phyloP scores from a whole-genome alignment of 2,888 invertebrate genomes.

The Yponomeuta malinellus region DNA sequence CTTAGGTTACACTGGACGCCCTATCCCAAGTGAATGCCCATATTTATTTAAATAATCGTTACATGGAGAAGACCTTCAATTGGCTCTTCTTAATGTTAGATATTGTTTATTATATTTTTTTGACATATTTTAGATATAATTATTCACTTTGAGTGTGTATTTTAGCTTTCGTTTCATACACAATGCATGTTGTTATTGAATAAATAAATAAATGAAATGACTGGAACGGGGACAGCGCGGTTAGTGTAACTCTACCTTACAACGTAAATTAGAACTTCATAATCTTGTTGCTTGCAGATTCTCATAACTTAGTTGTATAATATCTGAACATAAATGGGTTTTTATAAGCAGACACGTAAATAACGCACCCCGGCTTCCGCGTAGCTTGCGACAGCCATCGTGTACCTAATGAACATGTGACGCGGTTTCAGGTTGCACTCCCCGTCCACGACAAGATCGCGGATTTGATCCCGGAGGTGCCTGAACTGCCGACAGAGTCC shows the following conservation, averaged over 20 bases:
- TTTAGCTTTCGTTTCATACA: no score
- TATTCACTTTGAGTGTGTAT: no score
- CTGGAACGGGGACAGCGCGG: no score
- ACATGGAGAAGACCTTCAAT: no score
- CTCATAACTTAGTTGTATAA: background rate
- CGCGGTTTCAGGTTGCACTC: conserved; percentile 49
- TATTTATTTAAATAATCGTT: no score
- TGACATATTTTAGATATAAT: no score
- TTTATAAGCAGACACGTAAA: background rate
- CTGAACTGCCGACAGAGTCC: conserved; percentile 42
- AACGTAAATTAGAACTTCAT: background rate
- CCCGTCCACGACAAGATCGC: conserved; percentile 57
- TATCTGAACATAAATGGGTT: background rate
- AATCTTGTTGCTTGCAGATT: background rate
- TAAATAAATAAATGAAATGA: no score
- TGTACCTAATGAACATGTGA: background rate
- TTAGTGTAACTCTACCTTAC: no score
- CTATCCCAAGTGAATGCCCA: no score
- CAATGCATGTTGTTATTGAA: no score
- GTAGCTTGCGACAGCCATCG: background rate
- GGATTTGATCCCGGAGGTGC: conserved; percentile 62
- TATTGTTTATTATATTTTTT: no score
- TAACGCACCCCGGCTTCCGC: background rate
- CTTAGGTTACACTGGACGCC: background rate
- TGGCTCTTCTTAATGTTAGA: no score